Base-by-base conservation (phyloP, 2,113 vertebrate species). In the Isichthys henryi region DNA sequence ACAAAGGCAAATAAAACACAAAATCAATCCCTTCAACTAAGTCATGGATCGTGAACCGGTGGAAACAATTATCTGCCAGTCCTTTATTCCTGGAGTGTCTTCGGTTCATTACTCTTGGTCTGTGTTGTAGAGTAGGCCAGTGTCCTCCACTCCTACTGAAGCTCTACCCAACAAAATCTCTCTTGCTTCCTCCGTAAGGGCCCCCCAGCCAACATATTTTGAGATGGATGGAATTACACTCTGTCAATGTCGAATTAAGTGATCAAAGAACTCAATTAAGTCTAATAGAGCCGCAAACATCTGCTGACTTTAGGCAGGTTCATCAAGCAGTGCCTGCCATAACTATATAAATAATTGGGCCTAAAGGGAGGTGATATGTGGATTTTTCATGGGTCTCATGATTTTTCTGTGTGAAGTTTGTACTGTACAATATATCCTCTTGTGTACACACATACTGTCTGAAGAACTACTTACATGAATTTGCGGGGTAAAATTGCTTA, bases 391-490 rank as follows among this genome's bases (percentile, higher is more conserved):
- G 27, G 15, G 17, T 49, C 49, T 86, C 45, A n/a, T 49, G 45
- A 52, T 49, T 21, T 83, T 84, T 62, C 58, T 84, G 53, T 85
- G 77, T 84, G 77, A 46, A 83, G 19, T 89, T 89, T 46, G 85
- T 89, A 85, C 88, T 89, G 27, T 88, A 39, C 56, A 58, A 83
- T 39, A 46, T 45, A 39, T 85, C 46, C n/a, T 62, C 77, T 89
- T 89, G 35, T 89, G 82, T 89, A 89, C 77, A 62, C 82, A 84
- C 80, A 84, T 35, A 83, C 62, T 70, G 74, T 80, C 74, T 89
- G 88, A 35, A 89, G 46, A 89, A 89, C 43, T 31, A 58, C 80
- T 43, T 56, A 21, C 31, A 21, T 89, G 49, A 80, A 89, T 85
- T 66, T 31, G 53, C 52, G 52, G 77, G 50, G 77, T 56, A 62